Evolutionary conservation across 2,888 invertebrate genomes (phyloP), one percentile per base, ranked within the genome.

Genomic region (Mechanitis messenoides): DNA sequence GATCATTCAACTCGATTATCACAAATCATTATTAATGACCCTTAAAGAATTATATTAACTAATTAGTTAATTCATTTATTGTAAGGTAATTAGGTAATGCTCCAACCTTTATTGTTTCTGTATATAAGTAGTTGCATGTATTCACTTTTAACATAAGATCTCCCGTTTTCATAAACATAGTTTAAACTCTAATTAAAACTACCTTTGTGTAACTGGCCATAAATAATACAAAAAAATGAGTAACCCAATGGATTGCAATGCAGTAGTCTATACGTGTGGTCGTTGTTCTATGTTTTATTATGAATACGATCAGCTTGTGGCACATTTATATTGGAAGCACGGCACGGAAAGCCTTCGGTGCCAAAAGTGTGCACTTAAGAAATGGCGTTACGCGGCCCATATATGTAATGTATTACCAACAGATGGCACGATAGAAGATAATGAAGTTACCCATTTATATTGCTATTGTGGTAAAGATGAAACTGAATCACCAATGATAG

Each of bases 251-350:
- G 69, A 72, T n/a, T 6, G 3, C 9, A 64, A 61, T 54, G 72
- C 65, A 42, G 59, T 63, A 54, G 70, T 62, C 38, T 74, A 76
- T 70, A 74, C 72, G 12, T 86, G 87, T 66, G 79, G 77, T 28
- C 70, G 73, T 46, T 86, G 87, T 58, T 66, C 70, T 3, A 75
- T 80, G 73, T 70, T 72, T 53, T 87, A 81, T 68, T 68, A 69
- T 4, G 75, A 79, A 33, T 85, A 85, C 67, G 79, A 81, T 61
- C 73, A 70, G 38, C 72, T 87, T 45, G 63, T 87, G 3, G 82
- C 81, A 63, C 87, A 87, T 68, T 68, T 87, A 33, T 87, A 79
- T 66, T 86, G 85, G 85, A 74, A 80, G 5, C 86, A 87, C 63
- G 86, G 85, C 4, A 86, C 84, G 0, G 84, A 85, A 66, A 85